phyloP scores from a whole-genome alignment of 2,888 invertebrate species.

The Pyrrhia umbra region DNA sequence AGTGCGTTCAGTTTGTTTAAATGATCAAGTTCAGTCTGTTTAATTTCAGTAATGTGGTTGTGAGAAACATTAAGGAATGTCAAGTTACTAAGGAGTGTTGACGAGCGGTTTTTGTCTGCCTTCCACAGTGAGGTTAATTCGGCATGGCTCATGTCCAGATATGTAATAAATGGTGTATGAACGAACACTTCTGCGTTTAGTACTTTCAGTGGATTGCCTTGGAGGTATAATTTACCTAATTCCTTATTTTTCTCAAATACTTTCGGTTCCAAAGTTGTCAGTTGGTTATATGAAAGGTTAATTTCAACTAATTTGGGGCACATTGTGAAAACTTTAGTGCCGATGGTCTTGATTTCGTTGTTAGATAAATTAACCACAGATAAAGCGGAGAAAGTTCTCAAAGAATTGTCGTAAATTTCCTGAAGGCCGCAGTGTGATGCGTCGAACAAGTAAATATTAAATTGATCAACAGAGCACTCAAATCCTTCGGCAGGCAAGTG shows the following conservation, averaged over 20 bases:
- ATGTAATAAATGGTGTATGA: constrained; percentile 90
- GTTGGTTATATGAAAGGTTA: constrained; percentile 93
- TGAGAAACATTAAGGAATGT: constrained; percentile 90
- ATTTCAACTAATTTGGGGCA: constrained; percentile 91
- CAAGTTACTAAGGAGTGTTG: constrained; percentile 88
- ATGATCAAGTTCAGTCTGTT: constrained; percentile 90
- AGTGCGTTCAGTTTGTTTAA: constrained; percentile 90
- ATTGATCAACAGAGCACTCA: constrained; percentile 90
- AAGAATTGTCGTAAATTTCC: constrained; percentile 91
- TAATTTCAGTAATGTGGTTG: constrained; percentile 90
- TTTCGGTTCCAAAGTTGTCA: constrained; percentile 90
- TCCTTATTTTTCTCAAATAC: constrained; percentile 92
- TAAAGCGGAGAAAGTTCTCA: constrained; percentile 93
- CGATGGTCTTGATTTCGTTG: constrained; percentile 91
- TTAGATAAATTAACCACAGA: constrained; percentile 92
- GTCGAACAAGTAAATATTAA: constrained; percentile 92
- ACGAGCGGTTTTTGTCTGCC: constrained; percentile 84
- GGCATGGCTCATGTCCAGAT: constrained; percentile 93
- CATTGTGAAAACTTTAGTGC: constrained; percentile 88
- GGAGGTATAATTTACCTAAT: constrained; percentile 92
- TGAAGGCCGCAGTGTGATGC: constrained; percentile 93
- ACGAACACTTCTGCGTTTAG: constrained; percentile 92
- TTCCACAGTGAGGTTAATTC: constrained; percentile 92
- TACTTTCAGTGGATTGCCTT: constrained; percentile 92
- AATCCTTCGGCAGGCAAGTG: constrained; percentile 92